Percentiles rank a stretch among this genome's conserved stretches.
These are phyloP conservation scores for Neomicropteryx cornuta DNA, from an alignment of 1,140 invertebrate genomes.

Conservation along the genomic window DNA sequence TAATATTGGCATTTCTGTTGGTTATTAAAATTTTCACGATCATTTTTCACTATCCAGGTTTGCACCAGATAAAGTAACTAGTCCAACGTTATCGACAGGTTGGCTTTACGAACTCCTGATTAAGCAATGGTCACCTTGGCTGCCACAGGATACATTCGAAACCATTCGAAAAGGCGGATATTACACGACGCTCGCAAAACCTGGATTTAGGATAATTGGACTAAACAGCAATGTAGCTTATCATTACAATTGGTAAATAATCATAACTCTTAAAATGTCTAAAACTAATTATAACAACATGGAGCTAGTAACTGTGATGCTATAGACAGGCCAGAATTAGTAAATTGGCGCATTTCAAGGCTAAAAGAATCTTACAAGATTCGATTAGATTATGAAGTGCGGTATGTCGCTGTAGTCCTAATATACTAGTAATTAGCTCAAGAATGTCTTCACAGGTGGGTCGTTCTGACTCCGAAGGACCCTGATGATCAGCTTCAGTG, in stretches of 20 bases:
- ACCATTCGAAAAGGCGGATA: conserved; percentile 56
- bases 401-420: too few species aligned
- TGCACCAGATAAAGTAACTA: conserved; percentile 37
- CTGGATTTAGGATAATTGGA: conserved; percentile 59
- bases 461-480: conserved; percentile 46
- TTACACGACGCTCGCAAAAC: conserved; percentile 50
- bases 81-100: conserved; percentile 40
- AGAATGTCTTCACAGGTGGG: conserved; percentile 39
- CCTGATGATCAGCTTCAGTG: conserved; percentile 64
- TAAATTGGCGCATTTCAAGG: too few species aligned
- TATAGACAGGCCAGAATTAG: too few species aligned
- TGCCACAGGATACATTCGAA: conserved; percentile 47
- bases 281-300: too few species aligned
- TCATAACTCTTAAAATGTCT: too few species aligned
- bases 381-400: too few species aligned
- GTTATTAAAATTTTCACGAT: too few species aligned
- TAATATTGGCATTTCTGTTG: too few species aligned
- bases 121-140: conserved; percentile 52
- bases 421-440: too few species aligned
- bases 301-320: too few species aligned
- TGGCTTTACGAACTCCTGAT: conserved; percentile 62
- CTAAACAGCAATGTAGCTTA: conserved; percentile 69
- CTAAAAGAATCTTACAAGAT: too few species aligned
- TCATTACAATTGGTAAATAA: conserved; percentile 57
- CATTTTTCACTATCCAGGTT: too few species aligned